Evolutionary conservation across 2,888 invertebrate genomes (phyloP), one percentile per base, ranked within the genome.

Genomic region (Vanessa cardui): DNA sequence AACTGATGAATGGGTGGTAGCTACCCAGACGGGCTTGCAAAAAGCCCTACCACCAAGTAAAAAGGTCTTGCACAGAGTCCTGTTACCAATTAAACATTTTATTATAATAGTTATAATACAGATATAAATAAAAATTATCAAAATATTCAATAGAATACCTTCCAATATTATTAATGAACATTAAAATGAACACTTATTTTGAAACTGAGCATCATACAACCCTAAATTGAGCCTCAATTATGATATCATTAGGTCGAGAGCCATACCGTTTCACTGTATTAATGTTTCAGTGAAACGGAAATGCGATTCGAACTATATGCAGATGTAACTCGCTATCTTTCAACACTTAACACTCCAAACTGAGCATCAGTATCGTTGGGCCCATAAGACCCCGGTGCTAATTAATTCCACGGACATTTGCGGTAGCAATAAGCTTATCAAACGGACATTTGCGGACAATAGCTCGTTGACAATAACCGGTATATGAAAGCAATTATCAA

Each of bases 351-450:
- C 50, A 31, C 50, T 21, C 49, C 52, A 50, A 64, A 59, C 50
- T 33, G 44, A 66, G 39, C 65, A 33, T 54, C 65, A 66, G 39
- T 61, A 47, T 46, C 46, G 31, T n/a, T 44, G 78, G 85, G 83
- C 82, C 83, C 78, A 76, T 78, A 76, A 80, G 82, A 80, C 82
- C 83, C 85, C 77, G 77, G 75, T 56, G 68, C 85, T 88, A 92
- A 92, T 92, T 91, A 92, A 91, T 90, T 89, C 87, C 78, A 20
- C 56, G 85, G 79, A 85, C 86, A 84, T 85, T 87, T 83, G 86
- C 78, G 84, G 84, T 74, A 70, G 82, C 86, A 87, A 89, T 89
- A 87, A 86, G 88, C 89, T 90, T 91, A 91, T 90, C 91, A 90
- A 88, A 87, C 82, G 86, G 85, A 84, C 83, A 86, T 89, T 87